Conservation (phyloP, 2,888 invertebrate genomes). For the Globia sparganii region DNA sequence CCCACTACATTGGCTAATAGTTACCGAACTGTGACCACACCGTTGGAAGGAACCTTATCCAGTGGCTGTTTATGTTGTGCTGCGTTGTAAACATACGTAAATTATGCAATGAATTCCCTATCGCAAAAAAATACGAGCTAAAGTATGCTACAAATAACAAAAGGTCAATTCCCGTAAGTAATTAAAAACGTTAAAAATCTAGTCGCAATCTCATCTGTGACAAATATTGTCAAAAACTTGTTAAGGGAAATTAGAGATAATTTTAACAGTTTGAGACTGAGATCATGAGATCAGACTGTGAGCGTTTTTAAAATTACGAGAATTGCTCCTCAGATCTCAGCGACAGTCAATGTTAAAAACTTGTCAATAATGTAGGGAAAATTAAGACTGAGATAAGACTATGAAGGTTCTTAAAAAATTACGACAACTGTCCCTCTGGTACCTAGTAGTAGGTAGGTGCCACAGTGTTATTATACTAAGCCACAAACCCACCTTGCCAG, state of each 20-base stretch:
- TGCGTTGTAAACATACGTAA: background rate
- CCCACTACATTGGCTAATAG: background rate
- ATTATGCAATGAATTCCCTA: background rate
- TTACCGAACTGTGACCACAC: background rate
- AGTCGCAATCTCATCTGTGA: too few species aligned
- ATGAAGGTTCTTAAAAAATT: background rate
- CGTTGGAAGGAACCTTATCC: background rate
- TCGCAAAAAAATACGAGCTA: background rate
- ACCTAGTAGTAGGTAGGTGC: background rate
- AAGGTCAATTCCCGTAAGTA: background rate
- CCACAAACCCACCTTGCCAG: constrained; percentile 77
- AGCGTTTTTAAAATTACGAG: too few species aligned
- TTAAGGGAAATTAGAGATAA: too few species aligned
- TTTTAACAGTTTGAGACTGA: too few species aligned
- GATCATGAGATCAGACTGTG: too few species aligned
- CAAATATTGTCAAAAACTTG: too few species aligned
- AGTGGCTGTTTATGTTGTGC: background rate
- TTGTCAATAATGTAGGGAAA: too few species aligned
- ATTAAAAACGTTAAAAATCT: too few species aligned
- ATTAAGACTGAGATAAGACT: too few species aligned
- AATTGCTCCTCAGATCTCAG: too few species aligned
- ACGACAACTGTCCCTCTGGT: background rate
- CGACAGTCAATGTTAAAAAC: too few species aligned
- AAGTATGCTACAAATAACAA: background rate
- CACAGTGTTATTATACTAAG: constrained; percentile 31